Conservation (phyloP, 1,140 invertebrate species). For the Hyposmocoma kahamanoa region DNA sequence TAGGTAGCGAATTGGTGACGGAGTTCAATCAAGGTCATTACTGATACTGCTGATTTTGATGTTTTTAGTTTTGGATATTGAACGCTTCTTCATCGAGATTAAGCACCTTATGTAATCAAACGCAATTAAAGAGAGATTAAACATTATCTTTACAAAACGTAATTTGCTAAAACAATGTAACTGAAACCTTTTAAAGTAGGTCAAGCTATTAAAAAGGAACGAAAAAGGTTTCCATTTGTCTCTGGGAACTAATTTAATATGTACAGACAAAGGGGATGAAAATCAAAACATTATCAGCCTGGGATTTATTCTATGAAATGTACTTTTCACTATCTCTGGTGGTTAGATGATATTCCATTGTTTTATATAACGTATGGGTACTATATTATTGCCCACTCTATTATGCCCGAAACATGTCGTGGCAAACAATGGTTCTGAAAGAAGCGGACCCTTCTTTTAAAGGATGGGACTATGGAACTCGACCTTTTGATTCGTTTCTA, state of each 20-base stretch:
- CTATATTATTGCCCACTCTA: constrained; percentile 4
- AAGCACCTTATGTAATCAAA: too few species aligned
- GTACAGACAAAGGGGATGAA: neutral
- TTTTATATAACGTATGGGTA: constrained; percentile 6
- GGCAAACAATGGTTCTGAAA: neutral
- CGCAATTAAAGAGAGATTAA: too few species aligned
- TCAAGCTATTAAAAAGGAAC: too few species aligned
- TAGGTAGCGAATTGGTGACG: too few species aligned
- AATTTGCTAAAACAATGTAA: too few species aligned
- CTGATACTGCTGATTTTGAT: too few species aligned
- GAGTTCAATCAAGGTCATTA: too few species aligned
- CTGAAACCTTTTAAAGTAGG: too few species aligned
- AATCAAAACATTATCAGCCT: neutral
- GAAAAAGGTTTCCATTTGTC: too few species aligned
- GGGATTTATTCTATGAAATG: neutral
- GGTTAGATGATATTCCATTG: constrained; percentile 12
- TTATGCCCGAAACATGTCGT: constrained; percentile 9
- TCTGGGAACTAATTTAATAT: constrained; percentile 1
- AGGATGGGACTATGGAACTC: neutral
- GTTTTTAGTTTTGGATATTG: too few species aligned
- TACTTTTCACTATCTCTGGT: constrained; percentile 11
- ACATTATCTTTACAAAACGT: too few species aligned
- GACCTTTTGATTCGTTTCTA: constrained; percentile 20
- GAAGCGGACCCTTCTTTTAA: constrained; percentile 6
- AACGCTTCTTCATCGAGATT: too few species aligned